phyloP scores from a whole-genome alignment of 2,888 invertebrate species.

The Sclerodermus sp. region DNA sequence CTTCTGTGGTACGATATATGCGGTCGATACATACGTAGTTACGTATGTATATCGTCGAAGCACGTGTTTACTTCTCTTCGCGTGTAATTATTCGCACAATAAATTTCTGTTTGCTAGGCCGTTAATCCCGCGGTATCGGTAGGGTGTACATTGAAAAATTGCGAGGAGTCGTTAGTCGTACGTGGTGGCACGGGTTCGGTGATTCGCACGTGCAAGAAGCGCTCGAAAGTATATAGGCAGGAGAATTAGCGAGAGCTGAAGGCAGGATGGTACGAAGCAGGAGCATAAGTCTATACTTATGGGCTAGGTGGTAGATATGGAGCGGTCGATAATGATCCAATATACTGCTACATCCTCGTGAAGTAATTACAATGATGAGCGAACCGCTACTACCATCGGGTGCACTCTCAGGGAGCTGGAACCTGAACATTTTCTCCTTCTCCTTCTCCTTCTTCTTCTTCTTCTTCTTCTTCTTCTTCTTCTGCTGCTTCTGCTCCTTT shows the following conservation, averaged over 20 bases:
- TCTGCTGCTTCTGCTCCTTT: no score
- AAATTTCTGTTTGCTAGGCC: no score
- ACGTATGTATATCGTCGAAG: no score
- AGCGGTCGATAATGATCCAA: slow-evolving; percentile 56
- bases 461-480: slow-evolving; percentile 14
- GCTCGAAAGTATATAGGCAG: neutral
- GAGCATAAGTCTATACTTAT: slow-evolving; percentile 47
- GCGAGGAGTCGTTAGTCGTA: neutral
- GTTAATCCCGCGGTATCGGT: no score
- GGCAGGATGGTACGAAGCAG: slow-evolving; percentile 14
- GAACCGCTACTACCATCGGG: slow-evolving; percentile 48
- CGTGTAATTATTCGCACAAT: no score
- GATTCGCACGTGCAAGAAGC: neutral
- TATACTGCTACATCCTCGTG: slow-evolving; percentile 54
- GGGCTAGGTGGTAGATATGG: slow-evolving; percentile 51
- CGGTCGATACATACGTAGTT: no score
- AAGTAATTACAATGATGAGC: slow-evolving; percentile 57
- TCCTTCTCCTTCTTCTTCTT: slow-evolving; percentile 7
- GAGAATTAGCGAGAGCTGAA: neutral
- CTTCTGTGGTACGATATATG: no score
- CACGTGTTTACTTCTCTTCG: no score
- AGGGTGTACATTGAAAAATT: no score
- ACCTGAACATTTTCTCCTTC: slow-evolving; percentile 1
- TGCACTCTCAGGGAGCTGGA: slow-evolving; percentile 1
- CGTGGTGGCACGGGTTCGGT: neutral